phyloP scores from a whole-genome alignment of 2,797 vertebrate species.

The Chloroceryle amazona region DNA sequence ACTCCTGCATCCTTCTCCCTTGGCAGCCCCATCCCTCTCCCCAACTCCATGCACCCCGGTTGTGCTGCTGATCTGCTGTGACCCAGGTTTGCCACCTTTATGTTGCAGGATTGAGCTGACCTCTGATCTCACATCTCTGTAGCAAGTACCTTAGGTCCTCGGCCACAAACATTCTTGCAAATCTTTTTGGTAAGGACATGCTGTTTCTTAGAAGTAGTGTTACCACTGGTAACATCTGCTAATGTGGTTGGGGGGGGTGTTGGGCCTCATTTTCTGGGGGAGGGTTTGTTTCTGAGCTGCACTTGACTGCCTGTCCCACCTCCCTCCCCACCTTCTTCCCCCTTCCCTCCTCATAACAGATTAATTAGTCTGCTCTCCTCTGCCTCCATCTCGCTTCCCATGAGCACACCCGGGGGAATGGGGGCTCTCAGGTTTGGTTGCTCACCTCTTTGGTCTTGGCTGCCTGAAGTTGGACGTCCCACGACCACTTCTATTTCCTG shows the following conservation, averaged over 20 bases:
- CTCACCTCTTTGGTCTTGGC: background rate
- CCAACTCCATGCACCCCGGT: background rate
- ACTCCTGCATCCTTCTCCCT: background rate
- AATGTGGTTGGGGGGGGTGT: background rate
- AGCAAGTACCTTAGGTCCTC: slow-evolving; percentile 84
- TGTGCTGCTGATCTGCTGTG: slow-evolving; percentile 50
- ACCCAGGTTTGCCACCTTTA: slow-evolving; percentile 85
- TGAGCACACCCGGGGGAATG: background rate
- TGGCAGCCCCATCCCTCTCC: background rate
- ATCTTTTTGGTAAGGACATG: slow-evolving; percentile 86
- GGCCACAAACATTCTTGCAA: slow-evolving; percentile 84
- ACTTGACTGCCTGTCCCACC: background rate
- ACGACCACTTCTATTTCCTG: background rate
- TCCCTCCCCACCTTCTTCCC: background rate
- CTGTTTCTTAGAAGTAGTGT: slow-evolving; percentile 71
- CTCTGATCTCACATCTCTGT: slow-evolving; percentile 93
- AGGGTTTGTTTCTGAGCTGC: background rate
- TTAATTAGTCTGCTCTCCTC: background rate
- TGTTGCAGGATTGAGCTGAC: slow-evolving; percentile 95
- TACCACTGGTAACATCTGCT: slow-evolving; percentile 60
- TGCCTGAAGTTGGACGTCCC: background rate
- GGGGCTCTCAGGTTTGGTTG: background rate
- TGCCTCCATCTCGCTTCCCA: slow-evolving; percentile 22
- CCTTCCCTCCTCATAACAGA: slow-evolving; percentile 52
- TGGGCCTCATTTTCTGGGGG: background rate